Percentiles rank a stretch among this genome's conserved stretches.
These are phyloP conservation scores for Taenaris catops DNA, from an alignment of 2,888 invertebrate species.

Conservation along the genomic window DNA sequence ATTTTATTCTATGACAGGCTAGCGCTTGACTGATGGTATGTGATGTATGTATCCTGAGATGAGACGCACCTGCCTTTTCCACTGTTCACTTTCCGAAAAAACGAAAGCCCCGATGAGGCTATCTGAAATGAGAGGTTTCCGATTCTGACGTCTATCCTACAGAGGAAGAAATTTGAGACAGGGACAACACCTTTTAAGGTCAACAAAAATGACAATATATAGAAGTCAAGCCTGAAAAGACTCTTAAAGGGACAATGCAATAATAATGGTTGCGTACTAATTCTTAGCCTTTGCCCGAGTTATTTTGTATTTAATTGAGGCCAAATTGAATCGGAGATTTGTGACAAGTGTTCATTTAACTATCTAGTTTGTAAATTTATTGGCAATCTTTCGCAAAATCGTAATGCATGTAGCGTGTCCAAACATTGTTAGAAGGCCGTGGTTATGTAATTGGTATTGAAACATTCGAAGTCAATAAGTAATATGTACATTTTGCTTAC, in stretches of 20 bases:
- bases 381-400: slow-evolving; percentile 23
- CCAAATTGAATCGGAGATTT: slow-evolving; percentile 19
- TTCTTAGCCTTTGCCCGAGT: too few species aligned
- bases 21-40: too few species aligned
- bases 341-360: slow-evolving; percentile 6
- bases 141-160: slow-evolving; percentile 63
- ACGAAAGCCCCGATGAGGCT: slow-evolving; percentile 68
- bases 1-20: too few species aligned
- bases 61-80: too few species aligned
- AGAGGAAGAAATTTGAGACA: slow-evolving; percentile 20
- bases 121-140: slow-evolving; percentile 79
- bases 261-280: too few species aligned
- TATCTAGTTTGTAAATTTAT: slow-evolving; percentile 22
- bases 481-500: slow-evolving; percentile 14
- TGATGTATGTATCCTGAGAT: too few species aligned
- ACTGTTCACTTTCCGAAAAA: slow-evolving; percentile 58
- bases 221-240: background rate
- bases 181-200: slow-evolving; percentile 28
- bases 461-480: slow-evolving; percentile 18
- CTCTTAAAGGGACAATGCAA: too few species aligned
- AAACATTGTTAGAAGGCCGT: slow-evolving; percentile 21
- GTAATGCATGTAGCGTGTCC: slow-evolving; percentile 25
- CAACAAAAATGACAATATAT: slow-evolving; percentile 9
- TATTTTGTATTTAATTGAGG: slow-evolving; percentile 39
- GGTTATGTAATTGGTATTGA: slow-evolving; percentile 24